Evolutionary conservation across 37 sponge, comb jelly and placozoan genomes (phyloP).

Genomic region (Cladorhizidae sp.): DNA sequence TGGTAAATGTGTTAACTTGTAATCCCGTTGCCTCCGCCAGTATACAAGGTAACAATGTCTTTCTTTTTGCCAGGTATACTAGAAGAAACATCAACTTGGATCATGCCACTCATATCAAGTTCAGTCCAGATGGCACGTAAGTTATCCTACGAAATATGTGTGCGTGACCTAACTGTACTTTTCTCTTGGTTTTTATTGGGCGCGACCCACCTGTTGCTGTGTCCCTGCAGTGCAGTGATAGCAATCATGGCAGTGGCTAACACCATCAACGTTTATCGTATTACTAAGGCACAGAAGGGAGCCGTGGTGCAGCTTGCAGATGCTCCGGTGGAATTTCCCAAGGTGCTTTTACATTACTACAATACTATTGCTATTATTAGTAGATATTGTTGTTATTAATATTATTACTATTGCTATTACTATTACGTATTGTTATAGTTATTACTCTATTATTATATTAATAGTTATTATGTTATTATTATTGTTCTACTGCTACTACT

Average conservation of each 20-base stretch:
- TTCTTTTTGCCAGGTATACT: conserved; percentile 40
- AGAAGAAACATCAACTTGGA: conserved; percentile 68
- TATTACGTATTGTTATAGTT: too few relatives aligned
- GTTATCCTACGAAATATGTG: neutral
- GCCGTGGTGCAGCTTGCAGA: conserved; percentile 12
- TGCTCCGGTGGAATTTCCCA: conserved; percentile 41
- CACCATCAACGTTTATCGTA: conserved; percentile 36
- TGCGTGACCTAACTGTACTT: too few relatives aligned
- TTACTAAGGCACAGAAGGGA: conserved; percentile 29
- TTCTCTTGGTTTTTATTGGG: neutral
- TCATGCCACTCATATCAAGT: conserved; percentile 63
- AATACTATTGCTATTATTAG: too few relatives aligned
- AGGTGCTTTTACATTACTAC: too few relatives aligned
- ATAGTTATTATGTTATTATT: too few relatives aligned
- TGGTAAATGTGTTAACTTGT: neutral
- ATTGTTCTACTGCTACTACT: too few relatives aligned
- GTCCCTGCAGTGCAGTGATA: conserved; percentile 39
- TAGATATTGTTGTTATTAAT: too few relatives aligned
- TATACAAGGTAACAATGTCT: neutral
- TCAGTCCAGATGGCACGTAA: conserved; percentile 91
- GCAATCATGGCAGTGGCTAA: conserved; percentile 7
- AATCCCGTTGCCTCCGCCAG: too few relatives aligned
- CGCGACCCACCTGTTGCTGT: neutral
- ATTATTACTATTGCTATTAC: too few relatives aligned
- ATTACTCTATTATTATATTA: too few relatives aligned